These are phyloP conservation scores for Campylorhamphus procurvoides DNA, from an alignment of 2,113 vertebrate genomes.

Conservation along the genomic window DNA sequence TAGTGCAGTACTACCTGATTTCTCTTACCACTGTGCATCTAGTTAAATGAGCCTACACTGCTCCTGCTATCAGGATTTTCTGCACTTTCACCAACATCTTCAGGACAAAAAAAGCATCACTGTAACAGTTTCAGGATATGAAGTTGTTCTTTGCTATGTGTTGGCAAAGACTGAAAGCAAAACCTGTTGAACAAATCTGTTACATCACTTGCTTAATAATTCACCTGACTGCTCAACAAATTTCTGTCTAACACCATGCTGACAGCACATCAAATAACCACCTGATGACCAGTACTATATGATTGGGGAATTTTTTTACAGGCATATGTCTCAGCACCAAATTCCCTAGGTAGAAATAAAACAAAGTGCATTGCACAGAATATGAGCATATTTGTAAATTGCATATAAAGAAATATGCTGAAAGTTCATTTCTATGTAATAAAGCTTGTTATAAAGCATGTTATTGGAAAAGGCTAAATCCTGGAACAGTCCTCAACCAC, in stretches of 20 bases:
- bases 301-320: neutral
- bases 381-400: neutral
- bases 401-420: neutral
- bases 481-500: neutral
- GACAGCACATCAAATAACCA: neutral
- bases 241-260: neutral
- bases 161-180: neutral
- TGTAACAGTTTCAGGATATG: neutral
- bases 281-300: neutral
- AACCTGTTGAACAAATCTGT: neutral
- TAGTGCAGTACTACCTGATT: neutral
- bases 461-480: neutral
- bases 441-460: neutral
- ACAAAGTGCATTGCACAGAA: neutral
- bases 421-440: neutral
- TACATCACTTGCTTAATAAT: neutral
- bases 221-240: neutral
- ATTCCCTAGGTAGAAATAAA: neutral
- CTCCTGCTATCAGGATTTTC: neutral
- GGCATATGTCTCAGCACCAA: neutral
- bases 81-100: neutral
- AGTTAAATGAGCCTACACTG: neutral
- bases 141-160: neutral
- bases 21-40: neutral
- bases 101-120: neutral